These are phyloP conservation scores for Brachionus calyciflorus DNA, from an alignment of 1,140 invertebrate species.

Conservation along the genomic window DNA sequence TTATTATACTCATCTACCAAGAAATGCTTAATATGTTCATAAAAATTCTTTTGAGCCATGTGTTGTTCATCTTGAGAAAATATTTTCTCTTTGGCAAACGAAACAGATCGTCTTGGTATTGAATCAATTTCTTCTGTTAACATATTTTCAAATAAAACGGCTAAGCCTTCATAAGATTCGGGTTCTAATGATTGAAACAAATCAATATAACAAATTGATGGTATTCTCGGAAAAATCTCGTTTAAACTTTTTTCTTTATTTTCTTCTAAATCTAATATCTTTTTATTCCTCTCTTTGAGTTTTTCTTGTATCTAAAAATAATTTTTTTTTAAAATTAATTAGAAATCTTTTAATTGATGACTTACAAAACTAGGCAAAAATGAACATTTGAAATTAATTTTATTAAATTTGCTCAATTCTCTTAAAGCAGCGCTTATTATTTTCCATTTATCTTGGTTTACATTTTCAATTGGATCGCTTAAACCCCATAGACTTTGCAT, in stretches of 20 bases:
- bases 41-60: slow-evolving; percentile 18
- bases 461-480: not conserved
- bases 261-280: slow-evolving; percentile 15
- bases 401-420: slow-evolving; percentile 37
- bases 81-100: slow-evolving; percentile 32
- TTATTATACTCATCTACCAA: not conserved
- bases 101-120: slow-evolving; percentile 19
- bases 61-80: slow-evolving; percentile 33
- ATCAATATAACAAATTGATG: slow-evolving; percentile 17
- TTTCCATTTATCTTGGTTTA: not conserved
- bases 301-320: slow-evolving; percentile 15
- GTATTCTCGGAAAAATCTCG: not conserved
- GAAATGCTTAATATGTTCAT: not conserved
- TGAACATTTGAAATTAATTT: slow-evolving; percentile 15
- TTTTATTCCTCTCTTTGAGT: not conserved
- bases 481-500: not conserved
- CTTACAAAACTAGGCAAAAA: slow-evolving; percentile 11
- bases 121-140: slow-evolving; percentile 10
- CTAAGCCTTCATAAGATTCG: not conserved
- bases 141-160: not conserved
- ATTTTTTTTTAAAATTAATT: not conserved
- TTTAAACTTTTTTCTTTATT: slow-evolving; percentile 36
- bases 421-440: not conserved
- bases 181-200: slow-evolving; percentile 10
- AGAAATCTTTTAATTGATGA: not conserved